Conservation (phyloP, 2,888 invertebrate species). For the Protophormia terraenovae region DNA sequence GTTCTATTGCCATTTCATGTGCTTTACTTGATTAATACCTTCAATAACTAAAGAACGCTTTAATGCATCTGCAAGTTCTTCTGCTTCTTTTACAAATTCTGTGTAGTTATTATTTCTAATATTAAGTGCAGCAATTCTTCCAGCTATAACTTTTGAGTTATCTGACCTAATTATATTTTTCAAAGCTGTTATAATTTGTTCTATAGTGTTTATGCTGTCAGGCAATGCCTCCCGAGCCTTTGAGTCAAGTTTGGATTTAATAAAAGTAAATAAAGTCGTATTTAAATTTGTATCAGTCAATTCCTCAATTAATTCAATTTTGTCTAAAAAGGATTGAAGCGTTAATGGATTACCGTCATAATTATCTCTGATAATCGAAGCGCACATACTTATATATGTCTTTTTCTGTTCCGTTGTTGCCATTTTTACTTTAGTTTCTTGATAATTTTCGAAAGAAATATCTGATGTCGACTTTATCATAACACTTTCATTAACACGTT, state of each 20-base stretch:
- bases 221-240: conserved; percentile 21
- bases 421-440: too few relatives aligned
- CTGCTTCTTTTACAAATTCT: conserved; percentile 14
- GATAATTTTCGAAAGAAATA: too few relatives aligned
- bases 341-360: background rate
- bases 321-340: background rate
- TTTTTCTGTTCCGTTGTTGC: background rate
- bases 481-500: background rate
- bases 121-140: conserved; percentile 11
- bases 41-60: conserved; percentile 11
- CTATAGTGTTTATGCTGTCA: background rate
- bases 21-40: conserved; percentile 30
- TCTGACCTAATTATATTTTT: background rate
- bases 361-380: background rate
- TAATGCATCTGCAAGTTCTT: conserved; percentile 31
- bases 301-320: conserved; percentile 13
- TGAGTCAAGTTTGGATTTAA: conserved; percentile 25
- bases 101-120: conserved; percentile 4
- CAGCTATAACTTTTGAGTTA: background rate
- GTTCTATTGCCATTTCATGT: conserved; percentile 18
- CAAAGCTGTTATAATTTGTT: background rate
- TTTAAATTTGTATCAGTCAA: background rate
- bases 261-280: background rate
- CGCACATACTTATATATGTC: background rate
- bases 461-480: too few relatives aligned